Evolutionary conservation across 2,888 invertebrate species (phyloP).

Genomic region (Timandra comae): DNA sequence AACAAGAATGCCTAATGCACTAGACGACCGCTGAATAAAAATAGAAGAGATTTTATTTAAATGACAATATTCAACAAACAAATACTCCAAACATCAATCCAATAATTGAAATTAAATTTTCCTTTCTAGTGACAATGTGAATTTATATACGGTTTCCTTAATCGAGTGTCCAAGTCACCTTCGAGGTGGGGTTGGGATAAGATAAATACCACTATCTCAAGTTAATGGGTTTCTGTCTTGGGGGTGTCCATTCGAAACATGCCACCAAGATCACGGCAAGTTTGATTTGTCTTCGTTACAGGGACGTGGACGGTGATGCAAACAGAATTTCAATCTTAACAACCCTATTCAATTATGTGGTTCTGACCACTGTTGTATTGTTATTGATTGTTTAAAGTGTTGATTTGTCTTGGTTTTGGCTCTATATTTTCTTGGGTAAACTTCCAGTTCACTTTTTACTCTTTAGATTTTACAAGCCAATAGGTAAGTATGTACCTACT

Average conservation of each 20-base stretch:
- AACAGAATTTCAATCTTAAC: slow-evolving; percentile 41
- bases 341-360: slow-evolving; percentile 30
- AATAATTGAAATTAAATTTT: too few relatives aligned
- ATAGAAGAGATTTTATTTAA: too few relatives aligned
- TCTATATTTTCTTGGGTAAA: too few relatives aligned
- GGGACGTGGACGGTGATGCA: slow-evolving; percentile 45
- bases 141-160: slow-evolving; percentile 26
- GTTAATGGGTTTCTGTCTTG: slow-evolving; percentile 64
- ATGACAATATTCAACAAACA: too few relatives aligned
- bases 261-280: slow-evolving; percentile 49
- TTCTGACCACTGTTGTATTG: slow-evolving; percentile 21
- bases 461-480: too few relatives aligned
- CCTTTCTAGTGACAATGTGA: too few relatives aligned
- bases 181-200: slow-evolving; percentile 40
- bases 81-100: too few relatives aligned
- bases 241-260: slow-evolving; percentile 50
- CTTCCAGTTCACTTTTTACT: too few relatives aligned
- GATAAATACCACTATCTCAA: slow-evolving; percentile 67
- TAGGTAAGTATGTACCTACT: too few relatives aligned
- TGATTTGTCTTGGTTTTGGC: too few relatives aligned
- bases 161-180: slow-evolving; percentile 50
- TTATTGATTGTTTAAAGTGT: slow-evolving; percentile 6
- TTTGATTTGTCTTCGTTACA: slow-evolving; percentile 74
- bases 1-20: too few relatives aligned
- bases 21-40: too few relatives aligned